Conservation (phyloP, 2,888 invertebrate genomes). For the Pelosia muscerda region DNA sequence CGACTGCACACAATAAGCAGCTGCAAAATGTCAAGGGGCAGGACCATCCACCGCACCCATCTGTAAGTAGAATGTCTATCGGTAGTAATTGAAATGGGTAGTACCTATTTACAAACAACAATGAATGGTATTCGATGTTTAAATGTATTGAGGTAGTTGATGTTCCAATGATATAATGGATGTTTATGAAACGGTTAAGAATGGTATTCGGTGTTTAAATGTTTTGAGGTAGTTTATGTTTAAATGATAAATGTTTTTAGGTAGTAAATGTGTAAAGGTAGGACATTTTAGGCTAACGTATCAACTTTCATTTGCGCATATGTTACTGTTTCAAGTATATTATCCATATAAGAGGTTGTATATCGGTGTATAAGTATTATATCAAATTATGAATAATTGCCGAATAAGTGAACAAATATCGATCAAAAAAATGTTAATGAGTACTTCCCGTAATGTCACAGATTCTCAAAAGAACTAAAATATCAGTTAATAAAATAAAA, state of each 20-base stretch:
- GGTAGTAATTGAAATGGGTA: constrained; percentile 14
- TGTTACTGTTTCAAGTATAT: no score
- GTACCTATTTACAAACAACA: constrained; percentile 3
- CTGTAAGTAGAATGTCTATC: constrained; percentile 86
- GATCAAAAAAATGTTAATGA: no score
- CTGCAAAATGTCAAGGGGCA: constrained; percentile 91
- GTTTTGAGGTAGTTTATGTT: constrained; percentile 16
- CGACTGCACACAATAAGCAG: constrained; percentile 90
- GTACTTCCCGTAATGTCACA: no score
- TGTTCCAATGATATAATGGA: constrained; percentile 12
- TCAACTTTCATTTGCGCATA: neutral
- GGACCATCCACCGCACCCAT: constrained; percentile 89
- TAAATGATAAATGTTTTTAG: constrained; percentile 11
- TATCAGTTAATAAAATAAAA: no score
- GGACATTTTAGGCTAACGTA: neutral
- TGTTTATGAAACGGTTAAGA: constrained; percentile 9
- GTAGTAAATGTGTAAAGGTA: constrained; percentile 14
- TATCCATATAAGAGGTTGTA: no score
- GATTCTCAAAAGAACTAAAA: no score
- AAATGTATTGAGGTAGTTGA: constrained; percentile 16
- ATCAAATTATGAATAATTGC: no score
- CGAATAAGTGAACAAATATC: no score
- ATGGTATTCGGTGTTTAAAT: constrained; percentile 17
- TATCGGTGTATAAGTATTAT: no score
- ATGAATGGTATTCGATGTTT: constrained; percentile 19